Base-by-base conservation (phyloP, 2,113 vertebrate species). In the Recurvirostra avosetta region DNA sequence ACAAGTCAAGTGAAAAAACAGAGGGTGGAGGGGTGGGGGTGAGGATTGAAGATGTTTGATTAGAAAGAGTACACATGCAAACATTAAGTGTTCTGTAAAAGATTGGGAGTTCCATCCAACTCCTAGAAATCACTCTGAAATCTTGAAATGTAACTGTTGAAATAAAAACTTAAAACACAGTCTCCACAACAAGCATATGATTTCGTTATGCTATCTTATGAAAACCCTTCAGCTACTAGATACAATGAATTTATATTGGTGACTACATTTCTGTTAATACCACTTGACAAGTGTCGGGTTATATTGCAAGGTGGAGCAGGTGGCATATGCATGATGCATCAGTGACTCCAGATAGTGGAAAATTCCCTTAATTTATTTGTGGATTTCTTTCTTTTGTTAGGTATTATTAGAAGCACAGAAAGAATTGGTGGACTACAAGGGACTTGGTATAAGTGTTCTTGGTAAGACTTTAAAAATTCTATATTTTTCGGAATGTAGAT, bases 381-480 rank as follows among this genome's bases (percentile, higher is more conserved):
- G 49, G 12, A 8, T 92, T 85, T 95, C 94, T 25, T 91, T 84
- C 43, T 82, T 90, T 74, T 68, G 22, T 53, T 97, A 99, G 99
- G 99, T 99, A 27, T 97, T 99, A 85, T 76, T 99, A 50, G 98
- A 99, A 97, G 98, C 99, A 27, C 99, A 99, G 94, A 99, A 98
- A 88, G 99, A 99, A 90, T 72, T 99, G 63, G 47, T 99, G 88
- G 97, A 98, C 98, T 99, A 99, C 97, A 98, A 90, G 88, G 98
- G 98, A 83, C 91, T 97, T 34, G 99, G 99, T 22, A 99, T 99
- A 80, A 99, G 99, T 94, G 98, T 99, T 92, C 98, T 99, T n/a
- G 99, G 99, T 99, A 98, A 99, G 99, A 85, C 41, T 90, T 62
- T 14, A 40, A 80, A 75, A 94, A 52, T 67, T 56, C 18, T 73